Conservation (phyloP, 2,113 vertebrate genomes). For the Xerus inauris region DNA sequence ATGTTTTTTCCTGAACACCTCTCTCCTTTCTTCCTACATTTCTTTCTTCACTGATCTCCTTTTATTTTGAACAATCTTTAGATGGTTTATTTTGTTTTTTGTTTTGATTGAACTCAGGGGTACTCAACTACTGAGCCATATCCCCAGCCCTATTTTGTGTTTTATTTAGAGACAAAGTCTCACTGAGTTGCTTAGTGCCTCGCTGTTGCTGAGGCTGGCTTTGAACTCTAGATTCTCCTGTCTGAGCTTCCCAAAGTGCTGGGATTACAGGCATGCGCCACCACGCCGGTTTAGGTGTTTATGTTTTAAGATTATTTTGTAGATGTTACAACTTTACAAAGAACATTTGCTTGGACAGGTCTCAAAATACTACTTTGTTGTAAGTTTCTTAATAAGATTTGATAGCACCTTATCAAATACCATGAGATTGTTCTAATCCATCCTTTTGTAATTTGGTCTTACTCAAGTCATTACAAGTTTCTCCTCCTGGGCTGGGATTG, state of each 20-base stretch:
- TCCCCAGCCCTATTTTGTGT: too few relatives aligned
- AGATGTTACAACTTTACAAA: slow-evolving; percentile 18
- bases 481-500: too few relatives aligned
- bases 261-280: too few relatives aligned
- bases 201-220: too few relatives aligned
- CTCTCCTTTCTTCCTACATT: background rate
- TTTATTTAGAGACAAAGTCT: too few relatives aligned
- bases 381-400: background rate
- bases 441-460: background rate
- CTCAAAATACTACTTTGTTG: slow-evolving; percentile 7
- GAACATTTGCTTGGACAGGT: slow-evolving; percentile 15
- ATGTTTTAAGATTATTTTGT: background rate
- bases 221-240: too few relatives aligned
- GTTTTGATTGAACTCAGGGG: too few relatives aligned
- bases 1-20: background rate
- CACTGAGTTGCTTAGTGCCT: too few relatives aligned
- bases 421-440: background rate
- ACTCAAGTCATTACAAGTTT: background rate
- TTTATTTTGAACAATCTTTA: slow-evolving; percentile 12
- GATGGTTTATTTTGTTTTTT: too few relatives aligned
- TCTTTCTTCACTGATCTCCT: background rate
- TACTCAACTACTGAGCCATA: too few relatives aligned
- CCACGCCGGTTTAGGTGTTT: too few relatives aligned
- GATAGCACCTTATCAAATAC: background rate
- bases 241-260: too few relatives aligned